phyloP scores from a whole-genome alignment of 2,888 invertebrate species.

The Craniophora ligustri region DNA sequence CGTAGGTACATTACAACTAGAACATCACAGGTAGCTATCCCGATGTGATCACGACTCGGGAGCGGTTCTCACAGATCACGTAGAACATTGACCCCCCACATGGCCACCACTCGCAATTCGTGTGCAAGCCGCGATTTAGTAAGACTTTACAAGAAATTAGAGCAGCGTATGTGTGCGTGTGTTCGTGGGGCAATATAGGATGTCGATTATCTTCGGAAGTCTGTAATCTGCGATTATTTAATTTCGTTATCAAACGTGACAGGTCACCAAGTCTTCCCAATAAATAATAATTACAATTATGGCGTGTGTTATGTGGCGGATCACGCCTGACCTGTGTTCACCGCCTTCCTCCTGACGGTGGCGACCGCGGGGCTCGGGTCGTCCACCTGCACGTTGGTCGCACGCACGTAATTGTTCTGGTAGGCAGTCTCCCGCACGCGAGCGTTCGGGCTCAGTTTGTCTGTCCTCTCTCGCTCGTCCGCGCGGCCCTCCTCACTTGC shows the following conservation, averaged over 20 bases:
- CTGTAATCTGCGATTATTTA: constrained; percentile 22
- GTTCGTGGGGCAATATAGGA: not conserved
- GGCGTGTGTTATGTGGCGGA: constrained; percentile 68
- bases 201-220: constrained; percentile 1
- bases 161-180: not conserved
- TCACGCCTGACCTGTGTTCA: constrained; percentile 52
- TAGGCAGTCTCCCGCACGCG: constrained; percentile 74
- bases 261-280: constrained; percentile 56
- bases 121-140: too few species aligned
- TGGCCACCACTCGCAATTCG: not conserved
- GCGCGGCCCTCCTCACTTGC: constrained; percentile 58
- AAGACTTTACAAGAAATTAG: too few species aligned
- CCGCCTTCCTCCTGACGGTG: constrained; percentile 52
- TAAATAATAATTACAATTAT: constrained; percentile 79
- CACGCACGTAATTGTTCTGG: constrained; percentile 74
- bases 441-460: constrained; percentile 74
- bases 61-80: constrained; percentile 6
- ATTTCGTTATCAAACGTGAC: constrained; percentile 33
- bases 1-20: constrained; percentile 67
- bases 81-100: not conserved
- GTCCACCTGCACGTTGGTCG: constrained; percentile 75
- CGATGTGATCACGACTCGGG: constrained; percentile 21
- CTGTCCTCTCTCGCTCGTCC: constrained; percentile 57
- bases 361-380: constrained; percentile 61
- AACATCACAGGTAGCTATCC: constrained; percentile 68